phyloP scores from a whole-genome alignment of 2,888 invertebrate genomes.

The Metacarcinus magister region DNA sequence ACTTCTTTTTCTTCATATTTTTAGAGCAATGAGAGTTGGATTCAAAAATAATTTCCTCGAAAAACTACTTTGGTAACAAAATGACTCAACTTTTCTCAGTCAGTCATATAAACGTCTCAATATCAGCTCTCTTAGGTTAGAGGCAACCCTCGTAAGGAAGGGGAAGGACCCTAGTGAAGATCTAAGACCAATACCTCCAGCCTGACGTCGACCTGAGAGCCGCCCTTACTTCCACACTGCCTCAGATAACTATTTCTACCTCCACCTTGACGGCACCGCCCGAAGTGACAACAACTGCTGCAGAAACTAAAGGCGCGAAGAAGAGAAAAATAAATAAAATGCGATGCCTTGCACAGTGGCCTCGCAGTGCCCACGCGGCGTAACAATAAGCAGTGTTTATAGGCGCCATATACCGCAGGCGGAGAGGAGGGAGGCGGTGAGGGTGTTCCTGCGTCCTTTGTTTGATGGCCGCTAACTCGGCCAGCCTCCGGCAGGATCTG shows the following conservation, averaged over 20 bases:
- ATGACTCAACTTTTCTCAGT: background rate
- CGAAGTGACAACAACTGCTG: background rate
- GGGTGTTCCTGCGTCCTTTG: slow-evolving; percentile 50
- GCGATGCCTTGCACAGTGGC: background rate
- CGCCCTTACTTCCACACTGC: background rate
- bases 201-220: background rate
- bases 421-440: slow-evolving; percentile 14
- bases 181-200: background rate
- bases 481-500: slow-evolving; percentile 1
- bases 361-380: slow-evolving; percentile 40
- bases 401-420: slow-evolving; percentile 40
- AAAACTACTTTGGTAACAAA: background rate
- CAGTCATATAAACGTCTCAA: slow-evolving; percentile 19
- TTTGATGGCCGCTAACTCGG: slow-evolving; percentile 44
- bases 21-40: background rate
- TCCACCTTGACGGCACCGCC: background rate
- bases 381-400: slow-evolving; percentile 66
- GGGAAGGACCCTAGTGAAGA: background rate
- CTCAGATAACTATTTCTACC: no score
- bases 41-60: background rate
- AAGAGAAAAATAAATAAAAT: background rate
- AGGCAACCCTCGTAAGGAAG: background rate
- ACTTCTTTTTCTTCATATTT: background rate
- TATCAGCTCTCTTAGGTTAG: background rate
- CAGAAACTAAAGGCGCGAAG: background rate